Evolutionary conservation across 2,797 vertebrate species (phyloP).

Genomic region (Molothrus aeneus): DNA sequence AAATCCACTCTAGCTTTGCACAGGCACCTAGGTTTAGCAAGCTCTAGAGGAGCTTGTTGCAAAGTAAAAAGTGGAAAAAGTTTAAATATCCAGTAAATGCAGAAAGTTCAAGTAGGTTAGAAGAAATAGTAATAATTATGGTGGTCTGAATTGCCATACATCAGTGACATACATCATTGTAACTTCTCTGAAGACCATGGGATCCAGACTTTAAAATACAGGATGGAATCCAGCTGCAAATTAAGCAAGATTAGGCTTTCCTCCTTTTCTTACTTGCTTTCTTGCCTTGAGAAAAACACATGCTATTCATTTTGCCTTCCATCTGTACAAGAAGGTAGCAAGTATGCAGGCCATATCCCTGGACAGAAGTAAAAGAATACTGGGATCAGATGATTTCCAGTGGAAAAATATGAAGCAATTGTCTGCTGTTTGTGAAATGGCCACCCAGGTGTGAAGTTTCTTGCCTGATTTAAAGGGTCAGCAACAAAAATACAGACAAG

Average conservation of each 20-base stretch:
- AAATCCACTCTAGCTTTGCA: neutral
- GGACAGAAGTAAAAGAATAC: neutral
- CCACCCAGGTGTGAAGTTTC: neutral
- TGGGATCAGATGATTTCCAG: neutral
- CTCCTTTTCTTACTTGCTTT: neutral
- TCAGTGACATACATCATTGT: neutral
- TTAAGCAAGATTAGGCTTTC: constrained; percentile 35
- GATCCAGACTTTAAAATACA: constrained; percentile 3
- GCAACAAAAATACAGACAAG: neutral
- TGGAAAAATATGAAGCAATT: neutral
- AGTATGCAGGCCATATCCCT: neutral
- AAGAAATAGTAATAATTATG: neutral
- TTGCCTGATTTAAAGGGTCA: neutral
- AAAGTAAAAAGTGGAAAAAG: neutral
- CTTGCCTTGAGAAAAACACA: constrained; percentile 37
- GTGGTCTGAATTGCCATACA: neutral
- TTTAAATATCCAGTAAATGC: neutral
- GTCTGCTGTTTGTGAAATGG: neutral
- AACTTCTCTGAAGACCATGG: constrained; percentile 9
- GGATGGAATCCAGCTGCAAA: constrained; percentile 26
- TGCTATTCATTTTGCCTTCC: constrained; percentile 30
- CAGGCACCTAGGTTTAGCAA: neutral
- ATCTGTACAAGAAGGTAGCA: constrained; percentile 8
- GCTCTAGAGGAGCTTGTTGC: neutral
- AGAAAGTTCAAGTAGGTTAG: neutral